Conservation (phyloP, 2,888 invertebrate species). For the Aspidapion aeneum region DNA sequence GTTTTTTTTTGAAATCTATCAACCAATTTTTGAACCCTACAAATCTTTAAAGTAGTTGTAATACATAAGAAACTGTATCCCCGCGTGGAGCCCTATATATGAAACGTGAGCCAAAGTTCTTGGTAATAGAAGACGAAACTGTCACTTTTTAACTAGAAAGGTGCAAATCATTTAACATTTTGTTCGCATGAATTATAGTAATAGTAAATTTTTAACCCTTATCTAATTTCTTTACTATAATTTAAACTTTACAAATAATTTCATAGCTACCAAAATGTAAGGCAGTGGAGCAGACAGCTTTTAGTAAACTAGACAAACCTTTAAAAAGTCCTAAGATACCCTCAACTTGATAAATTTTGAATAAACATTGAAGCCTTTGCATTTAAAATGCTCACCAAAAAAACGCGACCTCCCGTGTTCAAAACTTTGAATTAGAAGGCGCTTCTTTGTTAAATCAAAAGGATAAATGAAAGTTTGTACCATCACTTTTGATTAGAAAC, state of each 20-base stretch:
- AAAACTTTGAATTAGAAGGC: slow-evolving; percentile 89
- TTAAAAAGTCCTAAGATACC: slow-evolving; percentile 73
- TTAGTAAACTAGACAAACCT: slow-evolving; percentile 80
- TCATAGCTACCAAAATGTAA: slow-evolving; percentile 89
- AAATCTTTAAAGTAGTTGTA: too few relatives aligned
- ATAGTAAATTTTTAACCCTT: too few relatives aligned
- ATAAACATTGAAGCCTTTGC: slow-evolving; percentile 68
- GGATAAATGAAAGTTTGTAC: slow-evolving; percentile 73
- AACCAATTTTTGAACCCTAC: too few relatives aligned
- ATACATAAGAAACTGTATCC: too few relatives aligned
- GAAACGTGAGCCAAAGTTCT: too few relatives aligned
- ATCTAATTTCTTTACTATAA: too few relatives aligned
- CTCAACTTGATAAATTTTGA: slow-evolving; percentile 62
- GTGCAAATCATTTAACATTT: too few relatives aligned
- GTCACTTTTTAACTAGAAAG: too few relatives aligned
- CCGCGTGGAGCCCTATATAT: too few relatives aligned
- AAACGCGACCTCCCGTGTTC: slow-evolving; percentile 58
- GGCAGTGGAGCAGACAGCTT: slow-evolving; percentile 82
- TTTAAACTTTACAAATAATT: slow-evolving; percentile 51
- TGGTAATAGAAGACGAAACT: too few relatives aligned
- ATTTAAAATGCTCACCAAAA: slow-evolving; percentile 75
- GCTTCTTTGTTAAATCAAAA: slow-evolving; percentile 83
- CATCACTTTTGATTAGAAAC: slow-evolving; percentile 32
- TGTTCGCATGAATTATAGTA: too few relatives aligned
- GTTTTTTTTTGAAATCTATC: too few relatives aligned